A percentile compares a stretch with the other conserved stretches of the same genome.
These are phyloP conservation scores for Brachionus rubens DNA, from an alignment of 1,140 invertebrate genomes.

Conservation along the genomic window DNA sequence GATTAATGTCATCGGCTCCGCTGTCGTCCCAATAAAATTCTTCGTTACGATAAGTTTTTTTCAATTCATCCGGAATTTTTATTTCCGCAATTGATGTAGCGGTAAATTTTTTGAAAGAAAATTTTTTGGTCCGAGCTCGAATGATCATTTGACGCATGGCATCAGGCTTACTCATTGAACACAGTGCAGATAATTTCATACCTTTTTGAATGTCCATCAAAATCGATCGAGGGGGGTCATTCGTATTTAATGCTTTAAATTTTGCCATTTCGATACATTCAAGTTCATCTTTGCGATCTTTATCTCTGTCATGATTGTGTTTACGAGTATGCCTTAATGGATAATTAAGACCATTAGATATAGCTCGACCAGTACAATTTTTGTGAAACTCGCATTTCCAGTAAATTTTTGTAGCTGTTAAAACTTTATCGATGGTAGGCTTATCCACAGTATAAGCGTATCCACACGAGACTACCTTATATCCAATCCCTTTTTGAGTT, in stretches of 20 bases:
- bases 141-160: not conserved
- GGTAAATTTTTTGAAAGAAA: constrained; percentile 9
- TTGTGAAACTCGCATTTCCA: constrained; percentile 6
- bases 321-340: not conserved
- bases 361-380: not conserved
- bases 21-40: constrained; percentile 36
- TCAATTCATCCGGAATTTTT: not conserved
- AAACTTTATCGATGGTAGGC: not conserved
- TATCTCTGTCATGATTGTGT: not conserved
- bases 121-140: not conserved
- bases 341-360: not conserved
- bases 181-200: not conserved
- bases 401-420: not conserved
- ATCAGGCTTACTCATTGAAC: not conserved
- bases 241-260: not conserved
- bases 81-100: not conserved
- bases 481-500: not conserved
- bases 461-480: constrained; percentile 8
- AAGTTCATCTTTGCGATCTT: not conserved
- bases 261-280: not conserved
- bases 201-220: not conserved
- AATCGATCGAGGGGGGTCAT: constrained; percentile 12
- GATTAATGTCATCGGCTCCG: not conserved
- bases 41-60: not conserved
- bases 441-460: constrained; percentile 11